Percentiles rank a stretch among this genome's conserved stretches.
Conservation (phyloP, 2,113 vertebrate genomes). For the Zeus faber region DNA sequence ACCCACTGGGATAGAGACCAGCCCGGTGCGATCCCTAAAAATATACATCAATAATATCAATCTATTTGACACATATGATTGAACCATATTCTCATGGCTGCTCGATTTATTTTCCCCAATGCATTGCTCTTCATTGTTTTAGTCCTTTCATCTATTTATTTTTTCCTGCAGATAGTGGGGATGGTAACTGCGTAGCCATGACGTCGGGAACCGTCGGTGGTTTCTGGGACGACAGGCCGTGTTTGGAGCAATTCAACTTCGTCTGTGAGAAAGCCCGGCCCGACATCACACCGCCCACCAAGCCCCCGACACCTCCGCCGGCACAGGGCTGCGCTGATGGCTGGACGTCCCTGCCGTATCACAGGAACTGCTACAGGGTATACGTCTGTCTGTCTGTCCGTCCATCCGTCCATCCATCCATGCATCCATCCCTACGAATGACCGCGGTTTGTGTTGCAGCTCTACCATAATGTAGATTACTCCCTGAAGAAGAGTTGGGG, state of each 20-base stretch:
- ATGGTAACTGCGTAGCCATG: constrained; percentile 75
- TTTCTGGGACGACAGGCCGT: constrained; percentile 75
- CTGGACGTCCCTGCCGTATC: constrained; percentile 58
- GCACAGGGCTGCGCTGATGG: constrained; percentile 39
- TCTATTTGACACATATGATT: too few relatives aligned
- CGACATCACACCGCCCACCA: constrained; percentile 72
- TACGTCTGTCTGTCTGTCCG: background rate
- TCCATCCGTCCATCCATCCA: background rate
- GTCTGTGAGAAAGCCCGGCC: constrained; percentile 70
- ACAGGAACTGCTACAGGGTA: constrained; percentile 73
- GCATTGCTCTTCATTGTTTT: too few relatives aligned
- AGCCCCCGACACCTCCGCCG: constrained; percentile 59
- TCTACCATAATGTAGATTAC: constrained; percentile 69
- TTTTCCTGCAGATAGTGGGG: constrained; percentile 58
- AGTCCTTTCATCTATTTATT: too few relatives aligned
- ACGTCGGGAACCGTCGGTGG: constrained; percentile 62
- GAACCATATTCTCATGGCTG: too few relatives aligned
- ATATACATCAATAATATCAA: too few relatives aligned
- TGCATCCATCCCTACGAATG: background rate
- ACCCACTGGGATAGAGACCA: constrained; percentile 75
- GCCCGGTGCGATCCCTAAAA: constrained; percentile 66
- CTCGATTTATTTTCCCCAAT: too few relatives aligned
- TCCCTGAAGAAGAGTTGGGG: constrained; percentile 73
- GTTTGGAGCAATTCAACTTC: constrained; percentile 54
- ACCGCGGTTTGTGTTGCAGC: constrained; percentile 40